Evolutionary conservation across 2,113 vertebrate species (phyloP), one percentile per base, ranked within the genome.

Genomic region (Phalacrocorax brasilianus): DNA sequence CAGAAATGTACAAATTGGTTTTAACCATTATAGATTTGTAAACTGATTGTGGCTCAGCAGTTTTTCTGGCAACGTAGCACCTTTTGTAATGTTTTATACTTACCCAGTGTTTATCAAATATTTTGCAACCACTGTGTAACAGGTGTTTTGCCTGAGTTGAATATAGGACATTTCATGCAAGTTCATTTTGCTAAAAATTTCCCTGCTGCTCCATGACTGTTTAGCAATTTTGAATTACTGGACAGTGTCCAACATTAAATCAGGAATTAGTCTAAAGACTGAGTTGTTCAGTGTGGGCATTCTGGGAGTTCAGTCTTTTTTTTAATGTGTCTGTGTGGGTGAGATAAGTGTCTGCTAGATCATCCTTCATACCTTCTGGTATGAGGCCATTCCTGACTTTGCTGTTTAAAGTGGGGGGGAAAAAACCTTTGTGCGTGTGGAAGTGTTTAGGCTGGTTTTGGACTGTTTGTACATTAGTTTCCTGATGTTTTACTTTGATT

Each of bases 291-390:
- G 5, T 80, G 53, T 81, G 73, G 26, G 87, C 91, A 19, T 89
- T 91, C 67, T 1, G 21, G 47, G 77, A 94, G 80, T 68, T 92
- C 26, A 62, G 35, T 75, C 11, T 67, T 23, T 35, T 59, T 49
- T 76, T 55, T 38, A n/a, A 74, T 38, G 58, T 85, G 44, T 67
- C 79, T 92, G 91, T 90, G 95, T 92, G 91, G 91, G 71, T 96
- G 95, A 95, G 92, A 75, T 92, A 96, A 94, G 70, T 92, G 91
- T 89, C 73, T 93, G 86, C 86, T 93, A 50, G 65, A 92, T 95
- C 91, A 89, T 92, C 95, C 84, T 50, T 95, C 93, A 26, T 81
- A 75, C 91, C 87, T 95, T 95, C 91, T 95, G 81, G 30, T 92
- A 38, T 63, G 61, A 91, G 53, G 56, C 87, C 42, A 42, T 96